Evolutionary conservation across 2,113 vertebrate species (phyloP).

Genomic region (Pardalotus punctatus): DNA sequence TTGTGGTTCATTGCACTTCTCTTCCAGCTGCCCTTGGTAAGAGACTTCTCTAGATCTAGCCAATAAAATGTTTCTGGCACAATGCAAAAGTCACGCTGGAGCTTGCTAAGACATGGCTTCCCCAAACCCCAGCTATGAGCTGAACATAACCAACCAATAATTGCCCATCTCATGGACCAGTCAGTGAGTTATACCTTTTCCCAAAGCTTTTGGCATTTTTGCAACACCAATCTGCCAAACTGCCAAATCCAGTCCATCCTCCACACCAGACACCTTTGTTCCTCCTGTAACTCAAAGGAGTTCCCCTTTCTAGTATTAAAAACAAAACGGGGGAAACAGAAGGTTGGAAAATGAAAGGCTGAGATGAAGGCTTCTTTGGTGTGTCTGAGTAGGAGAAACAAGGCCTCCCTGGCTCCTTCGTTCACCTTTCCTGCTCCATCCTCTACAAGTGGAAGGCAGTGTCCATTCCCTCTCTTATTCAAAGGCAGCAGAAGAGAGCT

Average conservation of each 20-base stretch:
- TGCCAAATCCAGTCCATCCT: neutral
- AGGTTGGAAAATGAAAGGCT: neutral
- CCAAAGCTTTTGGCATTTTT: neutral
- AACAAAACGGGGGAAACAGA: neutral
- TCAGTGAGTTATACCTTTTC: neutral
- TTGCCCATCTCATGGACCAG: neutral
- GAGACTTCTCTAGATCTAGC: neutral
- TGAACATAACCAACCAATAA: neutral
- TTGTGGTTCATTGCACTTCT: neutral
- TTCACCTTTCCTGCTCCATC: neutral
- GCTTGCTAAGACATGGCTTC: neutral
- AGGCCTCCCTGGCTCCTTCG: neutral
- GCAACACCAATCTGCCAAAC: neutral
- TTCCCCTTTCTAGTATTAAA: neutral
- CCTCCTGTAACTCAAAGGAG: neutral
- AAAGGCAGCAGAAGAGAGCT: neutral
- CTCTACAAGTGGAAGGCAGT: neutral
- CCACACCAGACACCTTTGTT: neutral
- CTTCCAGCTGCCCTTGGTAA: neutral
- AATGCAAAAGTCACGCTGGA: neutral
- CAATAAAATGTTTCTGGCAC: neutral
- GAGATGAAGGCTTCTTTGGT: neutral
- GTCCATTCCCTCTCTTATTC: neutral
- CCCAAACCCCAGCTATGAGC: neutral
- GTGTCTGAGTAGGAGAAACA: neutral